These are phyloP conservation scores for Champsocephalus gunnari DNA, from an alignment of 2,797 vertebrate genomes.

Conservation along the genomic window DNA sequence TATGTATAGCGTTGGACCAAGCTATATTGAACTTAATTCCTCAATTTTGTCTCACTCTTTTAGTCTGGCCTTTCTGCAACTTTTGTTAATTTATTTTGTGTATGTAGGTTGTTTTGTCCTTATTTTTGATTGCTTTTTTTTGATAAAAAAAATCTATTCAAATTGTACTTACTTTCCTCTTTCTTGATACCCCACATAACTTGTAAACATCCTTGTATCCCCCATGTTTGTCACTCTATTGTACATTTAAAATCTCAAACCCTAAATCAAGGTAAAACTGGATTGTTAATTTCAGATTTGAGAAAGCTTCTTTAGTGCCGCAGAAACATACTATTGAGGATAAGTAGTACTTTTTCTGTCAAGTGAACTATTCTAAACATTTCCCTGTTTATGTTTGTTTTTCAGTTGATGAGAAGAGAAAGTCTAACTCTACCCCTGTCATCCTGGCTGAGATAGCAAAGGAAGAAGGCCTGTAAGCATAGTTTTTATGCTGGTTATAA, in stretches of 20 bases:
- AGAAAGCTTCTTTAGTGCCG: neutral
- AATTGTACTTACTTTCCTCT: neutral
- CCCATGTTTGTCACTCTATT: neutral
- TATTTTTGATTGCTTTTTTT: neutral
- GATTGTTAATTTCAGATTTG: neutral
- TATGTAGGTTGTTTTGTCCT: neutral
- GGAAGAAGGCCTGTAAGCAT: slow-evolving; percentile 87
- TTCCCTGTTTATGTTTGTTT: slow-evolving; percentile 1
- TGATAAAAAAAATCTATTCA: too few species aligned
- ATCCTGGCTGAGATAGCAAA: slow-evolving; percentile 87
- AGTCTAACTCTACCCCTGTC: slow-evolving; percentile 81
- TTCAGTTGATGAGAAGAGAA: slow-evolving; percentile 87
- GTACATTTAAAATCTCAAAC: neutral
- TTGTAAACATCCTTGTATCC: neutral
- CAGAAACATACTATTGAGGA: neutral
- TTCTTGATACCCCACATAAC: neutral
- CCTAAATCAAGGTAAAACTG: neutral
- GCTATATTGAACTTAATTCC: neutral
- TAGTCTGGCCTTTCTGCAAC: neutral
- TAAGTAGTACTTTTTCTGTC: neutral
- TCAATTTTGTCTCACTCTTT: too few species aligned
- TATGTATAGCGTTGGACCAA: neutral
- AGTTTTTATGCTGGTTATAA: neutral
- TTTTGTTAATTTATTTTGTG: slow-evolving; percentile 1
- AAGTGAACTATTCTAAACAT: neutral